Percentiles rank a stretch among this genome's conserved stretches.
Conservation (phyloP, 1,140 invertebrate species). For the Zaprionus kolodkinae region DNA sequence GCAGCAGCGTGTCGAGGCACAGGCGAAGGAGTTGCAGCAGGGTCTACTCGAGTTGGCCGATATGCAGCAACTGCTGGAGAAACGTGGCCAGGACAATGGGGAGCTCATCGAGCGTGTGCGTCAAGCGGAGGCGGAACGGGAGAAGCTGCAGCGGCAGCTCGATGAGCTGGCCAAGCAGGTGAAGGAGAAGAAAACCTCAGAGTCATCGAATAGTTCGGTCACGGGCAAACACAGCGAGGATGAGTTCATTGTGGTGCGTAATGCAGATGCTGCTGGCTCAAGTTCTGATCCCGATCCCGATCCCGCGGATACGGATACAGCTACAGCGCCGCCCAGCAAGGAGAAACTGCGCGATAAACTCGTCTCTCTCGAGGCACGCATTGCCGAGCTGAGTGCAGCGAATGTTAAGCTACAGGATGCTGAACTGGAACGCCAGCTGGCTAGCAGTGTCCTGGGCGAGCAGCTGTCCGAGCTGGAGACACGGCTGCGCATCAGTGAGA, state of each 20-base stretch:
- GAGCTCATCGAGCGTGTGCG: slow-evolving; percentile 73
- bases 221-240: slow-evolving; percentile 80
- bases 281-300: slow-evolving; percentile 54
- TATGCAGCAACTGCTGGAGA: slow-evolving; percentile 71
- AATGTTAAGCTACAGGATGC: slow-evolving; percentile 73
- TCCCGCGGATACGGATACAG: slow-evolving; percentile 30
- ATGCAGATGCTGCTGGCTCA: slow-evolving; percentile 60
- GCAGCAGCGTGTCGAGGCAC: slow-evolving; percentile 49
- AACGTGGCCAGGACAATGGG: slow-evolving; percentile 58
- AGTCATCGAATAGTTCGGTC: slow-evolving; percentile 75
- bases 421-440: slow-evolving; percentile 86
- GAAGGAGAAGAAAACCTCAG: slow-evolving; percentile 78
- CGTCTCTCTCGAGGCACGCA: slow-evolving; percentile 82
- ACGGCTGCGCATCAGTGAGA: slow-evolving; percentile 67
- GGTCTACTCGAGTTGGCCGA: slow-evolving; percentile 61
- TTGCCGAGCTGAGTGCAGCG: slow-evolving; percentile 78
- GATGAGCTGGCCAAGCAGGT: slow-evolving; percentile 70
- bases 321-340: slow-evolving; percentile 62
- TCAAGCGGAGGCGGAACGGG: slow-evolving; percentile 53
- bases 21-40: slow-evolving; percentile 55
- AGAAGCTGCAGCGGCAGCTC: slow-evolving; percentile 57
- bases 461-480: slow-evolving; percentile 83
- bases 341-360: slow-evolving; percentile 84
- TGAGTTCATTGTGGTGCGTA: slow-evolving; percentile 80
- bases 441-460: slow-evolving; percentile 85